These are phyloP conservation scores for Labeo rohita DNA, from an alignment of 2,113 vertebrate species.

Conservation along the genomic window DNA sequence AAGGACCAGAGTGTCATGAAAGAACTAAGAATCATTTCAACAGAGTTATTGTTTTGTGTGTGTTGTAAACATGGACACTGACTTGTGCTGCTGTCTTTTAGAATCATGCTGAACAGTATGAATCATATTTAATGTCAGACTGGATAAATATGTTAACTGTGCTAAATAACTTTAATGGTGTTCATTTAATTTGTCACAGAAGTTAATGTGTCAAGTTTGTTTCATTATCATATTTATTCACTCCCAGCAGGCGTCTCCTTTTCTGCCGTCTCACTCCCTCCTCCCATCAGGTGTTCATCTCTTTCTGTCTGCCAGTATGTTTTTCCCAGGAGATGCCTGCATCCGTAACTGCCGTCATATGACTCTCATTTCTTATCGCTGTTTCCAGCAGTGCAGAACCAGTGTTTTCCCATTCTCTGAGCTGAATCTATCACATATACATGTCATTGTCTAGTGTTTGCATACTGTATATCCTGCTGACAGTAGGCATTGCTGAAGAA, in stretches of 20 bases:
- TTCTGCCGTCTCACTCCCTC: neutral
- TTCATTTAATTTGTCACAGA: neutral
- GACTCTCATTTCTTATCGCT: neutral
- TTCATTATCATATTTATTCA: conserved; percentile 3
- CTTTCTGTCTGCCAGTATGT: neutral
- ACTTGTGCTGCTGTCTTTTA: neutral
- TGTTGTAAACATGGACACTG: neutral
- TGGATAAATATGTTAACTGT: neutral
- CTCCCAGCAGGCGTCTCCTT: neutral
- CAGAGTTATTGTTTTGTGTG: neutral
- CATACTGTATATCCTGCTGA: neutral
- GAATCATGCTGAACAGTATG: neutral
- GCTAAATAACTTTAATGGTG: neutral
- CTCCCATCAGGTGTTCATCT: neutral
- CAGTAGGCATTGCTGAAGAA: neutral
- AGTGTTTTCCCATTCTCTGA: neutral
- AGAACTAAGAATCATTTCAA: neutral
- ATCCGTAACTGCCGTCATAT: neutral
- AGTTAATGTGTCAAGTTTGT: neutral
- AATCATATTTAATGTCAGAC: neutral
- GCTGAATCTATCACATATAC: neutral
- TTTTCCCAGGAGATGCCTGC: neutral
- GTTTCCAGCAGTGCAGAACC: neutral
- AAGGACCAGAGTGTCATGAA: too few species aligned
- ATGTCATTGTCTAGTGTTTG: conserved; percentile 15